phyloP scores from a whole-genome alignment of 53 echinoderm and acorn worm genomes.

The Hippasteria phrygiana region DNA sequence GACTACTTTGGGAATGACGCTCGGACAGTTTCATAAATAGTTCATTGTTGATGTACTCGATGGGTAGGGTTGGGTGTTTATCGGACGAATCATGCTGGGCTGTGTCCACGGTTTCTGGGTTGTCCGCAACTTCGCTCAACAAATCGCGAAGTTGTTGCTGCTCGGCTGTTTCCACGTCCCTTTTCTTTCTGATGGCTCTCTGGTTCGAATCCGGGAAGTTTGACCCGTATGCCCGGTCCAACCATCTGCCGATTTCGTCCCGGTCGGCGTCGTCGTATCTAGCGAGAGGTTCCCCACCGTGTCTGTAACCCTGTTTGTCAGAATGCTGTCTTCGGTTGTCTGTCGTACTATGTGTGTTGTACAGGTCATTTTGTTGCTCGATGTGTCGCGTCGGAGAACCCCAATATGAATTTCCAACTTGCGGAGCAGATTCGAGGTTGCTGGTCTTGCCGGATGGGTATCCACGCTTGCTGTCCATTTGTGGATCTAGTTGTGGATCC shows the following conservation, averaged over 20 bases:
- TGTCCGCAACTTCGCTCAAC: too few relatives aligned
- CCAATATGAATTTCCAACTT: background rate
- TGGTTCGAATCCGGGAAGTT: background rate
- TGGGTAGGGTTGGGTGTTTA: background rate
- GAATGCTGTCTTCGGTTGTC: too few relatives aligned
- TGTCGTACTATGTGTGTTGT: background rate
- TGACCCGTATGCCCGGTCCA: background rate
- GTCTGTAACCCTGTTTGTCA: background rate
- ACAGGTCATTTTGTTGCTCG: background rate
- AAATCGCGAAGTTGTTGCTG: background rate
- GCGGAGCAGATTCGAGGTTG: background rate
- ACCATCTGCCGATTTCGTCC: background rate
- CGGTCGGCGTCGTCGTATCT: background rate
- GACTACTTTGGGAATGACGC: background rate
- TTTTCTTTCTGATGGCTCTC: background rate
- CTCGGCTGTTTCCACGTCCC: background rate
- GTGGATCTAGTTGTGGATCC: background rate
- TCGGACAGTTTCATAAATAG: background rate
- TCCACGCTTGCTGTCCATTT: background rate
- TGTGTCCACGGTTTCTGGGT: too few relatives aligned
- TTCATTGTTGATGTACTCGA: background rate
- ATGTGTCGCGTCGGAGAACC: background rate
- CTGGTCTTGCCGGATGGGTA: background rate
- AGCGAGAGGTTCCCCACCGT: background rate
- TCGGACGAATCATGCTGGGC: too few relatives aligned